phyloP scores from a whole-genome alignment of 2,113 vertebrate species.

The Lamprotornis superbus region DNA sequence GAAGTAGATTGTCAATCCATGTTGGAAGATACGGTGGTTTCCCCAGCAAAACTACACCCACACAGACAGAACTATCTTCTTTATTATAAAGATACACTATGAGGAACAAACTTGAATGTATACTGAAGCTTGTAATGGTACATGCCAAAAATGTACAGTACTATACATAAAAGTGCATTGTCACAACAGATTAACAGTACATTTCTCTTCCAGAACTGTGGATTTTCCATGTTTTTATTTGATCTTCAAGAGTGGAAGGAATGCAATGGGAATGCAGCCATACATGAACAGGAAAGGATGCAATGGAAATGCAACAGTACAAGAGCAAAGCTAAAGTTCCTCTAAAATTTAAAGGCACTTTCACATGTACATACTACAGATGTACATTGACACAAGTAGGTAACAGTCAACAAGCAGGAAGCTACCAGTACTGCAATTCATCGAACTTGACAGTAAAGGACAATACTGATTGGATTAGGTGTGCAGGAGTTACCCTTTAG shows the following conservation, averaged over 20 bases:
- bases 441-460: conserved; percentile 76
- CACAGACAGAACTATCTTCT: conserved; percentile 86
- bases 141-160: conserved; percentile 96
- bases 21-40: fast-evolving
- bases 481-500: conserved; percentile 68
- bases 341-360: conserved; percentile 99
- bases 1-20: background rate
- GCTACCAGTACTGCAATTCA: conserved; percentile 79
- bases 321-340: conserved; percentile 84
- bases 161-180: conserved; percentile 96
- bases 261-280: conserved; percentile 71
- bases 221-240: conserved; percentile 71
- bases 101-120: conserved; percentile 82
- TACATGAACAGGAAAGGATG: conserved; percentile 62
- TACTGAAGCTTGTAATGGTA: conserved; percentile 86
- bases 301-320: conserved; percentile 77
- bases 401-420: conserved; percentile 83
- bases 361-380: conserved; percentile 93
- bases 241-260: conserved; percentile 59
- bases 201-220: conserved; percentile 75
- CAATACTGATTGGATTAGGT: conserved; percentile 73
- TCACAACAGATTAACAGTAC: conserved; percentile 90
- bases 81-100: conserved; percentile 95
- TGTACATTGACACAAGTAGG: conserved; percentile 86
- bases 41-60: conserved; percentile 24